Percentiles rank a stretch among this genome's conserved stretches.
These are phyloP conservation scores for Lithodes maja DNA, from an alignment of 2,888 invertebrate species.

Conservation along the genomic window DNA sequence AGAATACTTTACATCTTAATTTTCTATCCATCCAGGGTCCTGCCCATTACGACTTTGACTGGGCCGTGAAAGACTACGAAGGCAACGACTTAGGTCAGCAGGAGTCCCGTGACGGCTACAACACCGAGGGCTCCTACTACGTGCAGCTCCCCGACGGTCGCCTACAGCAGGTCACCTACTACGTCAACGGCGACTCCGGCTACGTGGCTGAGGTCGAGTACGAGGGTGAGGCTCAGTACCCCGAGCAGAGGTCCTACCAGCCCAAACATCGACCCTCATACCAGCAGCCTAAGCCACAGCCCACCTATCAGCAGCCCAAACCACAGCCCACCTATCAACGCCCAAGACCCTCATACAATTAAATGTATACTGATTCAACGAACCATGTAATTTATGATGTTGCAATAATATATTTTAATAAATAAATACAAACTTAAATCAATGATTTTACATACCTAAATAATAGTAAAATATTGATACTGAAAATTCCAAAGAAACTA, in stretches of 20 bases:
- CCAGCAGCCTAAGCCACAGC: no score
- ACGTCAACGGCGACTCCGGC: background rate
- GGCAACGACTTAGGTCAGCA: constrained; percentile 51
- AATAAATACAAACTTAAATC: no score
- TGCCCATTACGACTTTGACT: constrained; percentile 42
- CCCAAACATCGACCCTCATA: background rate
- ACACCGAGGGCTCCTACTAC: constrained; percentile 43
- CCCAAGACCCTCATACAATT: background rate
- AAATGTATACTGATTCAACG: no score
- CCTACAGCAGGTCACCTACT: constrained; percentile 47
- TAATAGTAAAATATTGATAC: no score
- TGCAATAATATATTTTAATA: no score
- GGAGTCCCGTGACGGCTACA: constrained; percentile 43
- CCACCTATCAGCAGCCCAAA: background rate
- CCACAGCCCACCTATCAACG: background rate
- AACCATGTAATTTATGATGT: no score
- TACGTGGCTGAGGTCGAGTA: constrained; percentile 10
- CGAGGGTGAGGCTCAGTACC: background rate
- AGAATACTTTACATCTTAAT: background rate
- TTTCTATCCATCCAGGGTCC: background rate
- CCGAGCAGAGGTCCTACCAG: background rate
- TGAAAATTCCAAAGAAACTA: no score
- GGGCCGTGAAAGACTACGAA: constrained; percentile 50
- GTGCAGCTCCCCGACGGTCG: constrained; percentile 62
- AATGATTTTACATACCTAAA: no score